phyloP scores from a whole-genome alignment of 2,888 invertebrate species.

The Watsonalla cultraria region DNA sequence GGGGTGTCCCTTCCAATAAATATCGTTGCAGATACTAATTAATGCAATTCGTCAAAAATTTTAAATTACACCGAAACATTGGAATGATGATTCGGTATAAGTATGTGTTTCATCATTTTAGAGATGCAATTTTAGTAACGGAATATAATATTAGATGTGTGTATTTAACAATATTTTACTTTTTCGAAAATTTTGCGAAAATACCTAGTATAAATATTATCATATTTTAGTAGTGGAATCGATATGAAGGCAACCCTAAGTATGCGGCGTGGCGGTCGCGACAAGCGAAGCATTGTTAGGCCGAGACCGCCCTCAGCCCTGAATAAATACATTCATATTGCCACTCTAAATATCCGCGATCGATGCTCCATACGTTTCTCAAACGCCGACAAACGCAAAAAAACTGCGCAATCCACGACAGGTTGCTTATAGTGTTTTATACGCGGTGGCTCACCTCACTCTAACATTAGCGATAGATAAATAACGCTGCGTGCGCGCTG shows the following conservation, averaged over 20 bases:
- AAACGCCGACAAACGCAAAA: conserved; percentile 38
- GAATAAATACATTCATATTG: conserved; percentile 79
- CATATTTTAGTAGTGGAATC: conserved; percentile 4
- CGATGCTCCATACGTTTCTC: conserved; percentile 44
- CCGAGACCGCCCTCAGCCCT: conserved; percentile 68
- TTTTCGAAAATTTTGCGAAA: no score
- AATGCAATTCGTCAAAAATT: no score
- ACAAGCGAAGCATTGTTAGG: conserved; percentile 78
- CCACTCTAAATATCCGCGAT: conserved; percentile 73
- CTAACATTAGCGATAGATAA: conserved; percentile 1
- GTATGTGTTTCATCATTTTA: no score
- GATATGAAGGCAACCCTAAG: conserved; percentile 48
- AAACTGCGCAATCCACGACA: conserved; percentile 30
- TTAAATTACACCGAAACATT: no score
- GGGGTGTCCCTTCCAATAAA: conserved; percentile 34
- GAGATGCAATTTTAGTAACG: no score
- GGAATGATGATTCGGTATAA: no score
- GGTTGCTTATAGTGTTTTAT: not conserved
- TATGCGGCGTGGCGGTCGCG: conserved; percentile 48
- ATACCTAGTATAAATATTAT: not conserved
- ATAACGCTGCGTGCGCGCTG: conserved; percentile 5
- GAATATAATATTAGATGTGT: no score
- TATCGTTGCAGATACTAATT: not conserved
- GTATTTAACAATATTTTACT: no score
- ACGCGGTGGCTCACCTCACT: not conserved